Base-by-base conservation (phyloP, 2,888 invertebrate species). In the Drosophila testacea region DNA sequence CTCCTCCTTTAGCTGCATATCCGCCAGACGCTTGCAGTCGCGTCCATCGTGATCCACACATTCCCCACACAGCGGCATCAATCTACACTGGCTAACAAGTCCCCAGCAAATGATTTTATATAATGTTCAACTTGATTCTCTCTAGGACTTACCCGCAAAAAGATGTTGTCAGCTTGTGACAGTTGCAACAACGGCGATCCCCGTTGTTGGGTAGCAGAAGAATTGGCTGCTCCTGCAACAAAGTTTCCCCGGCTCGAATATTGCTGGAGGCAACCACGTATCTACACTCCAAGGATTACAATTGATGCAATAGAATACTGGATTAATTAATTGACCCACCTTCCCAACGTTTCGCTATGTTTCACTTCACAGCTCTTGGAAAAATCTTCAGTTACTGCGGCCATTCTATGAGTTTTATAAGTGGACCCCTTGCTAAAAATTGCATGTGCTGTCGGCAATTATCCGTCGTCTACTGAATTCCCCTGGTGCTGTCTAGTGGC, bases 201-300 rank as follows among this genome's bases (percentile, higher is more conserved):
- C 72, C 73, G n/a, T 69, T 60, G 4, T 81, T 73, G 34, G 95
- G 94, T 6, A 95, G 93, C 57, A 95, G 82, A 2, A 94, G 90
- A 16, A 94, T 92, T 0, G 95, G 94, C 66, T 92, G 91, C 77
- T 95, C 95, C n/a, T 92, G 79, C 0, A 95, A 82, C 27, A 95
- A 90, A 6, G 92, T 93, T 80, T 95, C 95, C 1, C 95, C 95
- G 0, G 93, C 91, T 68, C 92, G 93, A 30, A 95, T 89, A 79
- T 94, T 93, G 66, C 91, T 91, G 0, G 93, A 91, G 11, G 95
- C 94, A 41, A 93, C 92, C 57, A 88, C 72, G 72, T 79, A 89
- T 59, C 77, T 85, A 39, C 1, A 13, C 44, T 11, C 0, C 44
- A 16, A 28, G 9, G 28, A 22, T 10, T 27, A 6, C 4, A 39